A percentile compares a stretch with the other conserved stretches of the same genome.
phyloP scores from a whole-genome alignment of 1,140 invertebrate species.

The Neodiprion pinetum region DNA sequence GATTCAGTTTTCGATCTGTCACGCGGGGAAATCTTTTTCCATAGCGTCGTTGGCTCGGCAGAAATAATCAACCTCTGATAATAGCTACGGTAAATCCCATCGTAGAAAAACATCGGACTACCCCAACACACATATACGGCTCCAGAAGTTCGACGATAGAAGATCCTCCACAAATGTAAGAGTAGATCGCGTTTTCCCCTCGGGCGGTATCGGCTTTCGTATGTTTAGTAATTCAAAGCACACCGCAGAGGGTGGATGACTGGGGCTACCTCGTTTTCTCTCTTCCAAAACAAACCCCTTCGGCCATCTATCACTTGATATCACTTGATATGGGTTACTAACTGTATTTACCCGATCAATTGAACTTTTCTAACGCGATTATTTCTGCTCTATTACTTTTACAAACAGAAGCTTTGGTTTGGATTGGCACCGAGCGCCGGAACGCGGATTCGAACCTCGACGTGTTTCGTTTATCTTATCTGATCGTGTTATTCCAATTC shows the following conservation, averaged over 20 bases:
- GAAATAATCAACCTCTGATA: too few species aligned
- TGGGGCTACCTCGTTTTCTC: conserved; percentile 31
- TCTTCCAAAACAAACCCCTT: conserved; percentile 41
- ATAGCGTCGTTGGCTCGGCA: too few species aligned
- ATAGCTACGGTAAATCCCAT: too few species aligned
- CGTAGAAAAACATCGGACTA: too few species aligned
- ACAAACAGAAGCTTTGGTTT: conserved; percentile 15
- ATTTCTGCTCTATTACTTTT: conserved; percentile 37
- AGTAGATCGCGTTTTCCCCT: background rate
- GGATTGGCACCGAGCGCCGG: background rate
- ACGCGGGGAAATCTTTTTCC: too few species aligned
- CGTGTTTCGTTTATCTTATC: too few species aligned
- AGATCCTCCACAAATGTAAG: background rate
- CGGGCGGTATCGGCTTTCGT: conserved; percentile 25
- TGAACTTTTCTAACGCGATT: conserved; percentile 53
- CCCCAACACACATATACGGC: background rate
- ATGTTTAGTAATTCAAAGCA: conserved; percentile 43
- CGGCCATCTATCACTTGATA: conserved; percentile 32
- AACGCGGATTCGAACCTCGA: too few species aligned
- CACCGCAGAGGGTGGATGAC: conserved; percentile 25
- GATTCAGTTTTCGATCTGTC: too few species aligned
- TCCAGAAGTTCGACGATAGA: background rate
- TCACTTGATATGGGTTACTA: conserved; percentile 29
- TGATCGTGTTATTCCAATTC: too few species aligned
- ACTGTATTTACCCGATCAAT: conserved; percentile 46